Conservation (phyloP, 2,797 vertebrate species). For the Labeo calbasu region DNA sequence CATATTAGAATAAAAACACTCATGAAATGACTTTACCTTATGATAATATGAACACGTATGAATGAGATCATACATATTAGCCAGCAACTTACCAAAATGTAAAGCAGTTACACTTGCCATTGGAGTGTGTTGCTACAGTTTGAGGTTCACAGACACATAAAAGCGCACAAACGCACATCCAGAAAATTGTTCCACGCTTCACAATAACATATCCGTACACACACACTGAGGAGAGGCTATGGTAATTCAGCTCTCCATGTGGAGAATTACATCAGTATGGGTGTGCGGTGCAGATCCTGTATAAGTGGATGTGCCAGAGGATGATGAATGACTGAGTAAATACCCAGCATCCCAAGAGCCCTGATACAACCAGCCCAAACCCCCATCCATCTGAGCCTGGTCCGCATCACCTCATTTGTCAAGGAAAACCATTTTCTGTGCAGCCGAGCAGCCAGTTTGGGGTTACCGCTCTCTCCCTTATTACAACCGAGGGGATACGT, state of each 20-base stretch:
- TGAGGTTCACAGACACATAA: conserved; percentile 11
- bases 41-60: background rate
- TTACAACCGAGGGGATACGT: conserved; percentile 44
- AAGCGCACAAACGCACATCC: conserved; percentile 4
- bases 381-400: conserved; percentile 70
- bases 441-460: conserved; percentile 66
- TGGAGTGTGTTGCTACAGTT: background rate
- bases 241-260: conserved; percentile 61
- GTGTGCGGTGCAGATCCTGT: conserved; percentile 64
- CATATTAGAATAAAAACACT: background rate
- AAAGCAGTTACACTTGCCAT: background rate
- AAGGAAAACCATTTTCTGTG: conserved; percentile 71
- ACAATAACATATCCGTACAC: conserved; percentile 36
- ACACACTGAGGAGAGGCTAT: conserved; percentile 49
- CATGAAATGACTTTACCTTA: background rate
- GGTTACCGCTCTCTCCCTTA: conserved; percentile 63
- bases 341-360: conserved; percentile 72
- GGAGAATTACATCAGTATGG: conserved; percentile 70
- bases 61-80: background rate
- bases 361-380: conserved; percentile 64
- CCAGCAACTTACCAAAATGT: background rate
- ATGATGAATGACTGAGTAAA: conserved; percentile 78
- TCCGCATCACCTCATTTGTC: conserved; percentile 73
- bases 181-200: conserved; percentile 21
- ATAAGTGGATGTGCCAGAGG: conserved; percentile 73